Evolutionary conservation across 92 coral and sea anemone species (phyloP).

Genomic region (Porites rus): DNA sequence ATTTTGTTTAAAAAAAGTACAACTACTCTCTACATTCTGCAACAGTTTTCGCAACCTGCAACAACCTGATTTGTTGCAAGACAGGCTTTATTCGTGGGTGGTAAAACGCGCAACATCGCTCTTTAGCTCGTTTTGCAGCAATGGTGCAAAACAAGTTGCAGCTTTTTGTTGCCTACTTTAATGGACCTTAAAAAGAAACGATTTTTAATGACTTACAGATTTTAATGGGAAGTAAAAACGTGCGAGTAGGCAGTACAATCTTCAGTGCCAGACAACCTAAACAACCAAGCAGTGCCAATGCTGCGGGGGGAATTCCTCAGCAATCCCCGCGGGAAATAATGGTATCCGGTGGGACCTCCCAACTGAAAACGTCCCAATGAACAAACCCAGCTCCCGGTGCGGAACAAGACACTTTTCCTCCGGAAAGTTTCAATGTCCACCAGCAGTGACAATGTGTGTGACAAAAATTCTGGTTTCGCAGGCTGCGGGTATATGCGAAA

Average conservation of each 20-base stretch:
- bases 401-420: constrained; percentile 13
- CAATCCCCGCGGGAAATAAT: neutral
- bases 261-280: constrained; percentile 88
- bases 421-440: constrained; percentile 7
- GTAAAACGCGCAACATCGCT: too few relatives aligned
- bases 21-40: too few relatives aligned
- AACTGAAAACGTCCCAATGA: neutral
- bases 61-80: too few relatives aligned
- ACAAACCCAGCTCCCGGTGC: neutral
- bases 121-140: too few relatives aligned
- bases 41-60: too few relatives aligned
- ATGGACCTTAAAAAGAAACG: neutral
- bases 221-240: constrained; percentile 89
- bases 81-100: too few relatives aligned
- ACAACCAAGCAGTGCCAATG: constrained; percentile 15
- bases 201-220: constrained; percentile 46
- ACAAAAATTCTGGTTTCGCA: constrained; percentile 6
- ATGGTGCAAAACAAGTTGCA: too few relatives aligned
- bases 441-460: constrained; percentile 21
- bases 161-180: too few relatives aligned
- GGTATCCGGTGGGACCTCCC: neutral
- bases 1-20: too few relatives aligned
- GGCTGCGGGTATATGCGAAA: neutral
- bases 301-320: neutral
- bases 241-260: constrained; percentile 96